Percentiles rank a stretch among this genome's conserved stretches.
These are phyloP conservation scores for Mesocricetus auratus DNA, from an alignment of 2,113 vertebrate genomes.

Conservation along the genomic window DNA sequence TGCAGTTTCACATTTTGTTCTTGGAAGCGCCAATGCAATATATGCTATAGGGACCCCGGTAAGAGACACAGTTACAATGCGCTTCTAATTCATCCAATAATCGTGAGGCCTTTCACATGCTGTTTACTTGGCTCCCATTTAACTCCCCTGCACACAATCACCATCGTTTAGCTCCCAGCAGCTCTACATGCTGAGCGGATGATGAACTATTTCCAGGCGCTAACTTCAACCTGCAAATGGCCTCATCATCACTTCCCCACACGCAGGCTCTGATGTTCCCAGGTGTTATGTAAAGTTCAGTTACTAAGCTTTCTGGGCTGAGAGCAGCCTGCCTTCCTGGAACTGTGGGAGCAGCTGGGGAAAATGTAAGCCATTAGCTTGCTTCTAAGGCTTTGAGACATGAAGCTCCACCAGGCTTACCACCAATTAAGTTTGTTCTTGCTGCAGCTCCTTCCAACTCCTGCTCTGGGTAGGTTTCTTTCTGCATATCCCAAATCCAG, in stretches of 20 bases:
- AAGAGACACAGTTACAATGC: conserved; percentile 35
- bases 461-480: conserved; percentile 52
- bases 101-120: conserved; percentile 56
- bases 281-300: conserved; percentile 76
- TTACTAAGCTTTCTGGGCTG: conserved; percentile 52
- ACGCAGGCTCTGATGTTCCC: conserved; percentile 46
- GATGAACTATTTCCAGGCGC: conserved; percentile 63
- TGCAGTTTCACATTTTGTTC: conserved; percentile 75
- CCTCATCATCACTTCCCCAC: conserved; percentile 44
- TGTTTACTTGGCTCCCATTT: conserved; percentile 49
- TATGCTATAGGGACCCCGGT: conserved; percentile 51
- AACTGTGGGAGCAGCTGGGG: conserved; percentile 47
- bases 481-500: conserved; percentile 68
- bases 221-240: conserved; percentile 71
- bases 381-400: conserved; percentile 56
- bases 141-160: conserved; percentile 58
- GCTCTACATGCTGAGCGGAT: conserved; percentile 52
- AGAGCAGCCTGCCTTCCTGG: conserved; percentile 67
- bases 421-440: conserved; percentile 70
- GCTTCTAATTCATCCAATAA: conserved; percentile 61
- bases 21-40: conserved; percentile 51
- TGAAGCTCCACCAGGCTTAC: conserved; percentile 62
- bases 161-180: conserved; percentile 46
- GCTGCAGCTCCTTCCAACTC: conserved; percentile 70
- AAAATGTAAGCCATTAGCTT: conserved; percentile 62